A percentile compares a stretch with the other conserved stretches of the same genome.
Conservation (phyloP, 2,888 invertebrate species). For the Osedax frankpressi region DNA sequence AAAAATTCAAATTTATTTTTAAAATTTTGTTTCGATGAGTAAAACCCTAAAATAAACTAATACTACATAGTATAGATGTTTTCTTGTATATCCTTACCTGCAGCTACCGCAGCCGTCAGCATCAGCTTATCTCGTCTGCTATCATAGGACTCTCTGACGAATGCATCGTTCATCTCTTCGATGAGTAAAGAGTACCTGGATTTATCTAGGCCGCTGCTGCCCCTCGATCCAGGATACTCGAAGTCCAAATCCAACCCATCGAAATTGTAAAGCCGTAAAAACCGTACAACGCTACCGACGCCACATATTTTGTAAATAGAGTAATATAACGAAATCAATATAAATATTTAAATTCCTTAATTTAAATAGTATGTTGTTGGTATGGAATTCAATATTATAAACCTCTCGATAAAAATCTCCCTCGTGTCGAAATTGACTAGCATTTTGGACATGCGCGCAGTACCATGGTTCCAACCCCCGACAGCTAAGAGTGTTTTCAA, state of each 20-base stretch:
- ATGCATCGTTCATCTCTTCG: constrained; percentile 31
- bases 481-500: constrained; percentile 34
- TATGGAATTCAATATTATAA: too few relatives aligned
- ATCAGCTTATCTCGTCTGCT: constrained; percentile 31
- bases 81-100: constrained; percentile 29
- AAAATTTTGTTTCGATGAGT: too few relatives aligned
- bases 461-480: constrained; percentile 37
- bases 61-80: not conserved
- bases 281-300: constrained; percentile 14
- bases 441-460: constrained; percentile 26
- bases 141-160: constrained; percentile 29
- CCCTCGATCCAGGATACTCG: constrained; percentile 5
- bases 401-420: constrained; percentile 26
- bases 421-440: constrained; percentile 23
- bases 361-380: too few relatives aligned
- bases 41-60: too few relatives aligned
- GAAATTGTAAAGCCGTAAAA: not conserved
- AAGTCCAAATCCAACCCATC: constrained; percentile 10
- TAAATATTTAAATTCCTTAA: too few relatives aligned
- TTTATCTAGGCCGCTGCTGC: not conserved
- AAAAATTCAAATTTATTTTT: too few relatives aligned
- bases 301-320: too few relatives aligned
- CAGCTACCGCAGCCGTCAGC: constrained; percentile 36
- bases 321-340: too few relatives aligned
- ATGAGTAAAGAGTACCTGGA: not conserved